Conservation (phyloP, 2,113 vertebrate genomes). For the Notechis scutatus region DNA sequence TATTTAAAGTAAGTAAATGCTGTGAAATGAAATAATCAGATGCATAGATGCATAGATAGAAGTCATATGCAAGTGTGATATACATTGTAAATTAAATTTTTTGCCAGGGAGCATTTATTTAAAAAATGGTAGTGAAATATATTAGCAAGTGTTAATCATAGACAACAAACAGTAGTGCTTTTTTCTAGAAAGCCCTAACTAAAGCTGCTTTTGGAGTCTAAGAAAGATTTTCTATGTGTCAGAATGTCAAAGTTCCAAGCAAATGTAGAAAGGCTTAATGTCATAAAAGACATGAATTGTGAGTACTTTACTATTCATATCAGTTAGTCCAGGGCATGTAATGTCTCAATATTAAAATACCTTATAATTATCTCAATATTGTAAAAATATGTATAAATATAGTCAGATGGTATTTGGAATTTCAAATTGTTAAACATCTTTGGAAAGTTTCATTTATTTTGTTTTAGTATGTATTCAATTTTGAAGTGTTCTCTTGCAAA, state of each 20-base stretch:
- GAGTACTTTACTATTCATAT: background rate
- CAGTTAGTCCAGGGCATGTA: background rate
- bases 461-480: background rate
- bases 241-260: background rate
- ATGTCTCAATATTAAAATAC: background rate
- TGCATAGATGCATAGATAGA: background rate
- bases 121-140: background rate
- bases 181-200: background rate
- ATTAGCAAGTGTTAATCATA: background rate
- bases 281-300: background rate
- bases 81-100: background rate
- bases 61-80: background rate
- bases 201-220: background rate
- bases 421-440: background rate
- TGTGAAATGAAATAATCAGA: background rate
- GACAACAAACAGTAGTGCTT: background rate
- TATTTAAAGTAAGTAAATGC: background rate
- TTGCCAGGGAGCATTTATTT: background rate
- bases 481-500: background rate
- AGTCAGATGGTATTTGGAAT: background rate
- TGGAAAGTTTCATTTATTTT: background rate
- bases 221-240: background rate
- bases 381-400: background rate
- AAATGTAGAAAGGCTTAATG: background rate
- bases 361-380: background rate